These are phyloP conservation scores for Neosilurus hyrtlii DNA, from an alignment of 2,797 vertebrate species.

Conservation along the genomic window DNA sequence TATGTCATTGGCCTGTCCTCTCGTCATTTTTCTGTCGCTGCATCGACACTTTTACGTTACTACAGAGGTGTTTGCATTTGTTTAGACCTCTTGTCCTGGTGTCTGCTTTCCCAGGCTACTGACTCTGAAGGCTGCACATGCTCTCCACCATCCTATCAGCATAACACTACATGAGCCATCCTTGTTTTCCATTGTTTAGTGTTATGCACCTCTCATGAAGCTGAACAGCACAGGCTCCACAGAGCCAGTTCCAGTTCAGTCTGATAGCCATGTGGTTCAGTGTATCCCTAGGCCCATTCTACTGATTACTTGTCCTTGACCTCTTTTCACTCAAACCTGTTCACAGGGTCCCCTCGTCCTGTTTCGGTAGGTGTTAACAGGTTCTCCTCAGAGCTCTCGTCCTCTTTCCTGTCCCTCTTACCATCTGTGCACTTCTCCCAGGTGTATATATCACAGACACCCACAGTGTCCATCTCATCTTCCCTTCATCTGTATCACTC, in stretches of 20 bases:
- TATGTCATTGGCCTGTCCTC: conserved; percentile 24
- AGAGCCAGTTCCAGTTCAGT: conserved; percentile 25
- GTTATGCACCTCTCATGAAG: conserved; percentile 27
- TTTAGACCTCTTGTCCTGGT: conserved; percentile 8
- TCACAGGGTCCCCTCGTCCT: conserved; percentile 25
- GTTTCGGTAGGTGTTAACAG: conserved; percentile 18
- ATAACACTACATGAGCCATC: conserved; percentile 26
- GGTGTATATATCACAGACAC: conserved; percentile 73
- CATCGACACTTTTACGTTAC: conserved; percentile 15
- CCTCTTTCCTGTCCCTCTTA: conserved; percentile 24
- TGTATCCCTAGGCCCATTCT: conserved; percentile 27
- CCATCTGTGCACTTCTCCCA: conserved; percentile 48
- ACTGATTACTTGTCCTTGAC: conserved; percentile 5
- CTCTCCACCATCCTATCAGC: background rate
- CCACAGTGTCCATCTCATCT: conserved; percentile 55
- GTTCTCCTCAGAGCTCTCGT: background rate
- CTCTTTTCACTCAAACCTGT: conserved; percentile 37
- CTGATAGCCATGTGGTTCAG: conserved; percentile 28
- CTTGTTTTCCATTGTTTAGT: conserved; percentile 33
- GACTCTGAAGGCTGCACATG: conserved; percentile 6
- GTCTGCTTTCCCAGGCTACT: conserved; percentile 8
- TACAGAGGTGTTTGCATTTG: background rate
- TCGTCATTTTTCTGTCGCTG: background rate
- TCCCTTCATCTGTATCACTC: conserved; percentile 74
- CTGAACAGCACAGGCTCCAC: conserved; percentile 23